A percentile compares a stretch with the other conserved stretches of the same genome.
Conservation (phyloP, 1,140 invertebrate species). For the Drosophila albomicans region DNA sequence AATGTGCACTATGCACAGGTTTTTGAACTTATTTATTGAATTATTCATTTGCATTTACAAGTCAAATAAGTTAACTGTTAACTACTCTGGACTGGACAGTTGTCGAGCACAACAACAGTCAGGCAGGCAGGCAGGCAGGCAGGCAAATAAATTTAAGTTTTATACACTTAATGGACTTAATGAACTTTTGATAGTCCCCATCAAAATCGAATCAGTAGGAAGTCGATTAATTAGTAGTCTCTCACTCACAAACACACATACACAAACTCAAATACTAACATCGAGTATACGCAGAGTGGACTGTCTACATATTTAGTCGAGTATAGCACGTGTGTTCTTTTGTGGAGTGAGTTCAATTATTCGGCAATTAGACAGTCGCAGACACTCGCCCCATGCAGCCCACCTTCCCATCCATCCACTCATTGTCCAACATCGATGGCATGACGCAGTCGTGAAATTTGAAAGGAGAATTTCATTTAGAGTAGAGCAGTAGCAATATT, state of each 20-base stretch:
- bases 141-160: conserved; percentile 67
- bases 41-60: conserved; percentile 16
- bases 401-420: conserved; percentile 2
- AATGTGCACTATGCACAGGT: not conserved
- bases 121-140: not conserved
- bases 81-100: conserved; percentile 13
- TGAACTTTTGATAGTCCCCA: conserved; percentile 79
- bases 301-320: conserved; percentile 33
- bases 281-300: conserved; percentile 16
- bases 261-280: not conserved
- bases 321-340: conserved; percentile 64
- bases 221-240: conserved; percentile 77
- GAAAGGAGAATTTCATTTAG: conserved; percentile 20
- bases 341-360: conserved; percentile 68
- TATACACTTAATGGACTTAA: conserved; percentile 69
- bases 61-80: conserved; percentile 59
- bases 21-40: conserved; percentile 7
- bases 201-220: conserved; percentile 81
- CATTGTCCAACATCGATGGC: conserved; percentile 16
- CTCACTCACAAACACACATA: conserved; percentile 19
- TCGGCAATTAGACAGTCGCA: conserved; percentile 69
- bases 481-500: not conserved
- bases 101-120: conserved; percentile 2
- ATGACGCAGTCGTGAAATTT: conserved; percentile 21
- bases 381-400: not conserved